Conservation (phyloP, 2,113 vertebrate genomes). For the Chrysochloris asiatica region DNA sequence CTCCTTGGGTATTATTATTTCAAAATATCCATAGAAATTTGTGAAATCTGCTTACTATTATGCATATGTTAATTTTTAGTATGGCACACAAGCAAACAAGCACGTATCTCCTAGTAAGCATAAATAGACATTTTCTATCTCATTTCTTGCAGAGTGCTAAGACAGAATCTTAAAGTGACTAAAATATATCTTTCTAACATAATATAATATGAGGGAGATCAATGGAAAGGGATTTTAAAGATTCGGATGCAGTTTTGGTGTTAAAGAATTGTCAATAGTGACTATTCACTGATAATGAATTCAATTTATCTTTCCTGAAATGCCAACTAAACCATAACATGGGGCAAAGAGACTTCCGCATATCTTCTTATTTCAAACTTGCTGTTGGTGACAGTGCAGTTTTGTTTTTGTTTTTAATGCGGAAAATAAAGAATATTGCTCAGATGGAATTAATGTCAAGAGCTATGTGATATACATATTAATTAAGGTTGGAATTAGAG, state of each 20-base stretch:
- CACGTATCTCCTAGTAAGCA: neutral
- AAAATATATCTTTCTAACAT: neutral
- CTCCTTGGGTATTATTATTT: neutral
- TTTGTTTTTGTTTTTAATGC: no score
- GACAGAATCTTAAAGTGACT: constrained; percentile 2
- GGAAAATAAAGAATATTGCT: neutral
- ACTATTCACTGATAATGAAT: constrained; percentile 37
- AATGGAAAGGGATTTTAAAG: constrained; percentile 35
- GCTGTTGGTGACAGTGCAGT: neutral
- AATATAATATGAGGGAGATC: neutral
- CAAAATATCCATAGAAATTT: neutral
- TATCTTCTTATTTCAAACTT: constrained; percentile 23
- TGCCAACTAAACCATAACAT: neutral
- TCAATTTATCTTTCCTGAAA: constrained; percentile 37
- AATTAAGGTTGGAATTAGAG: constrained; percentile 10
- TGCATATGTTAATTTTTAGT: neutral
- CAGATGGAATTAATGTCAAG: neutral
- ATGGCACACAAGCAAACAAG: neutral
- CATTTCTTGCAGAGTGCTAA: constrained; percentile 16
- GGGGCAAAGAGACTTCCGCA: constrained; percentile 3
- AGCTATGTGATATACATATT: neutral
- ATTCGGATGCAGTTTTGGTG: neutral
- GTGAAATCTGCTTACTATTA: neutral
- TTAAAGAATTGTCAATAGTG: constrained; percentile 27
- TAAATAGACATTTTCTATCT: neutral